Evolutionary conservation across 2,797 vertebrate species (phyloP), one percentile per base, ranked within the genome.

Genomic region (Pipistrellus nathusii): DNA sequence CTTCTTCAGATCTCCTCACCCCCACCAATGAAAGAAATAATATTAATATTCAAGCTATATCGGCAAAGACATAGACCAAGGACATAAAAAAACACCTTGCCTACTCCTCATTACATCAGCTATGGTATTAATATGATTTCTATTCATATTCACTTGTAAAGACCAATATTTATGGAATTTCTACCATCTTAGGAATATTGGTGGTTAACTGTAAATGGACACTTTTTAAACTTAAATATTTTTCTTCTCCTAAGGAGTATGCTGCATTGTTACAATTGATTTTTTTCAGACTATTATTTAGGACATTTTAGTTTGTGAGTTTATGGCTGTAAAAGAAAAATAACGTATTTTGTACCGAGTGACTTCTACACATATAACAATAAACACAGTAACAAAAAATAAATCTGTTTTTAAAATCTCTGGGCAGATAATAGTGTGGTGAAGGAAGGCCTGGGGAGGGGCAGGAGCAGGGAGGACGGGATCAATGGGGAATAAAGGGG

Each of bases 271-370:
- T 88, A 85, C 21, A 27, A 88, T 30, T 64, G 90, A 93, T 96
- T 96, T 95, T 95, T 95, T 90, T 95, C 71, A 83, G 53, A 64
- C 59, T 62, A n/a, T 71, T 94, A 91, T 94, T 76, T 92, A 68
- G 89, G 0, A 10, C 64, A 93, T 59, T 38, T 85, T 86, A 76
- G 13, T 51, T 81, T 83, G 51, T 59, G 59, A 93, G 32, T 30
- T 69, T 59, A 32, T 77, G 55, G 55, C 51, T 2, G 17, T 77
- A 96, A 94, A 86, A 44, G 62, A 92, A 85, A 90, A 89, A 41
- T 10, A 62, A 82, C 48, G 55, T 25, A 44, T 73, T 85, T 68
- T 94, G 15, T 73, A 68, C n/a, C 77, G 23, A 75, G 27, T 75
- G 75, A 91, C 86, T 86, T 92, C n/a, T 90, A 57, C 53, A 76